phyloP scores from a whole-genome alignment of 2,888 invertebrate genomes.

The Blera fallax region DNA sequence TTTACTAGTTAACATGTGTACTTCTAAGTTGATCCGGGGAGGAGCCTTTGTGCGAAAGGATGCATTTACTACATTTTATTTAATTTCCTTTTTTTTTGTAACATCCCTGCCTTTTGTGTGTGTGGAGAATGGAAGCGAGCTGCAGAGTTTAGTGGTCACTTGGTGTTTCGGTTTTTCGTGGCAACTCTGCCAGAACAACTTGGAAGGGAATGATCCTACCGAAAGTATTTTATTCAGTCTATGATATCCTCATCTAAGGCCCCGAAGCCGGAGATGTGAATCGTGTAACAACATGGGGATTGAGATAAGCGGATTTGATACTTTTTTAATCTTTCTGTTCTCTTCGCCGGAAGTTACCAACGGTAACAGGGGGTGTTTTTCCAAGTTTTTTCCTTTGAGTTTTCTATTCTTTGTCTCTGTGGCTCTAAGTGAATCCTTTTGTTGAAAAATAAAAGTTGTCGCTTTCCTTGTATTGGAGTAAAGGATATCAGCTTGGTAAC shows the following conservation, averaged over 20 bases:
- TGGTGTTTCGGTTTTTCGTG: background rate
- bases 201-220: constrained; percentile 2
- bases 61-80: background rate
- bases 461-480: background rate
- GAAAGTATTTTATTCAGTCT: constrained; percentile 35
- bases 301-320: constrained; percentile 36
- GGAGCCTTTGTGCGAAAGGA: background rate
- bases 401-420: background rate
- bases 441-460: background rate
- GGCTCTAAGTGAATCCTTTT: background rate
- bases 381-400: background rate
- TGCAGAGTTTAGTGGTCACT: background rate
- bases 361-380: background rate
- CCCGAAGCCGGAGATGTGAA: background rate
- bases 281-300: constrained; percentile 13
- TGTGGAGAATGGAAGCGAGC: background rate
- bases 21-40: constrained; percentile 48
- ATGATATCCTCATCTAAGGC: constrained; percentile 16
- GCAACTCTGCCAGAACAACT: background rate
- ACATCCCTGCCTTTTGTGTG: background rate
- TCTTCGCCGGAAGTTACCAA: constrained; percentile 1
- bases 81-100: constrained; percentile 21
- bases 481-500: background rate
- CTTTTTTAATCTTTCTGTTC: constrained; percentile 7
- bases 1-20: constrained; percentile 66